phyloP scores from a whole-genome alignment of 1,140 invertebrate genomes.

The Planococcus citri region DNA sequence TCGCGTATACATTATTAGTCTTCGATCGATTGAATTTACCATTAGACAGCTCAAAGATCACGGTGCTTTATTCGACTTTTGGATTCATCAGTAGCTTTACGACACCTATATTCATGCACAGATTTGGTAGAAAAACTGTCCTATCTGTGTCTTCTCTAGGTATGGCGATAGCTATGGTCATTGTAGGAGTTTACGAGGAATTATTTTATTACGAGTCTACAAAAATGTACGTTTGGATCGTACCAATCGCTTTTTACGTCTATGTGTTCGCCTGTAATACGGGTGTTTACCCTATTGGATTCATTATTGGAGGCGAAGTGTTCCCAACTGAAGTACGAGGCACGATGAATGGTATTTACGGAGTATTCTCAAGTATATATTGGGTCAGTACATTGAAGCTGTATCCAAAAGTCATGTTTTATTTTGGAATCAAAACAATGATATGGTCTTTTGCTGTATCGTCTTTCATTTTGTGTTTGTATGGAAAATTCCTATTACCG shows the following conservation, averaged over 20 bases:
- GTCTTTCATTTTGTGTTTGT: slow-evolving; percentile 26
- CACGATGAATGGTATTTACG: slow-evolving; percentile 36
- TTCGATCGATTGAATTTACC: neutral
- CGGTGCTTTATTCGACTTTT: neutral
- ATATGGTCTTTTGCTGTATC: slow-evolving; percentile 34
- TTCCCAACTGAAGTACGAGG: slow-evolving; percentile 39
- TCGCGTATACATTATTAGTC: neutral
- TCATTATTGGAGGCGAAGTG: slow-evolving; percentile 32
- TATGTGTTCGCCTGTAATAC: slow-evolving; percentile 35
- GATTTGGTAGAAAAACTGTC: neutral
- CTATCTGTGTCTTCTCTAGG: neutral
- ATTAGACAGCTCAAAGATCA: neutral
- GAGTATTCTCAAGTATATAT: slow-evolving; percentile 35
- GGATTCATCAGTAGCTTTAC: neutral
- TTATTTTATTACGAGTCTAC: neutral
- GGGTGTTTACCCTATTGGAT: slow-evolving; percentile 34
- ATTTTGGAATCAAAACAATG: slow-evolving; percentile 39
- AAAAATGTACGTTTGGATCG: neutral
- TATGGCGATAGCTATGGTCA: neutral
- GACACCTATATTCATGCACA: neutral
- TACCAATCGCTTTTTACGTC: neutral
- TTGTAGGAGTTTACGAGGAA: neutral
- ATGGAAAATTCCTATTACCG: slow-evolving; percentile 42
- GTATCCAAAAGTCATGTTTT: slow-evolving; percentile 27
- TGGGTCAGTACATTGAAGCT: neutral